A percentile compares a stretch with the other conserved stretches of the same genome.
These are phyloP conservation scores for Amaurobius ferox DNA, from an alignment of 2,888 invertebrate species.

Conservation along the genomic window DNA sequence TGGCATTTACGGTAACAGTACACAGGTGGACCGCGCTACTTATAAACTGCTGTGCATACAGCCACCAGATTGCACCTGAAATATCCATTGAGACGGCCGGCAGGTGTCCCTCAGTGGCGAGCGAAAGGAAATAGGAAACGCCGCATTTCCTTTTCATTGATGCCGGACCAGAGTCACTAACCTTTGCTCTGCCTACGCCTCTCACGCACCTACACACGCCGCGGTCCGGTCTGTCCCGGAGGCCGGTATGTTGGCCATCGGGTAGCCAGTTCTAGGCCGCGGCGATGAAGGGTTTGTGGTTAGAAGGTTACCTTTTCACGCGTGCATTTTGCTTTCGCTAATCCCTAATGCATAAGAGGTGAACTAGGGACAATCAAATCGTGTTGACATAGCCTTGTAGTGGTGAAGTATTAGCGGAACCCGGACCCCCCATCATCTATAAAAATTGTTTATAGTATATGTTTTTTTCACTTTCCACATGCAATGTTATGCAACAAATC, in stretches of 20 bases:
- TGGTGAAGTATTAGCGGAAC: too few species aligned
- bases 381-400: too few species aligned
- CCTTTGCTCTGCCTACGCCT: constrained; percentile 60
- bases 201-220: constrained; percentile 41
- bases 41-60: background rate
- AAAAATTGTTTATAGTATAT: too few species aligned
- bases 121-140: constrained; percentile 68
- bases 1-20: background rate
- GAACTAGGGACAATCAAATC: too few species aligned
- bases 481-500: too few species aligned
- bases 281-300: too few species aligned
- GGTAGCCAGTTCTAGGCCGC: background rate
- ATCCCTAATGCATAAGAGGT: too few species aligned
- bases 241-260: background rate
- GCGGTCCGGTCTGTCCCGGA: background rate
- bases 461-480: too few species aligned
- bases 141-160: constrained; percentile 64
- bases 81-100: constrained; percentile 6
- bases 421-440: too few species aligned
- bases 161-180: constrained; percentile 56
- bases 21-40: constrained; percentile 6
- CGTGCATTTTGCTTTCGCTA: too few species aligned
- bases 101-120: constrained; percentile 21
- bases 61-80: background rate
- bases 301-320: too few species aligned